Percentiles rank a stretch among this genome's conserved stretches.
phyloP scores from a whole-genome alignment of 2,797 vertebrate genomes.

The Spinus olivaceus region DNA sequence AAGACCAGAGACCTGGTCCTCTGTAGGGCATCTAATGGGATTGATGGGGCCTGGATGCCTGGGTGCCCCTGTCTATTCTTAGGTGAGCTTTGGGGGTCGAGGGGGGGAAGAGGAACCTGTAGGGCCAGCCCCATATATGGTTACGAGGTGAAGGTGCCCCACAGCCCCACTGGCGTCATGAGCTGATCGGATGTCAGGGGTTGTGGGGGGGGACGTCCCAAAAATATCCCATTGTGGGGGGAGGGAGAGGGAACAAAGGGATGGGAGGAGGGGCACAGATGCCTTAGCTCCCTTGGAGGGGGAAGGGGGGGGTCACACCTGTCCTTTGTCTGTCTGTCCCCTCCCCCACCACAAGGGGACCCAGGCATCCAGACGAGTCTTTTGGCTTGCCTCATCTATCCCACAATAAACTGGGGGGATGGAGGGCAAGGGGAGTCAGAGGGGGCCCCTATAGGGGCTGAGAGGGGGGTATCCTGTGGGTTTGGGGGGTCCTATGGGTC shows the following conservation, averaged over 20 bases:
- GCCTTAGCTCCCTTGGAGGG: not conserved
- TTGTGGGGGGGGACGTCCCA: not conserved
- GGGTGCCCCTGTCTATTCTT: not conserved
- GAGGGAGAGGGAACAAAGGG: not conserved
- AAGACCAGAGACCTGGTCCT: not conserved
- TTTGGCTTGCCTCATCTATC: not conserved
- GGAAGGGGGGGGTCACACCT: not conserved
- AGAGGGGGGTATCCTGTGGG: not conserved
- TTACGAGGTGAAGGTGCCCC: not conserved
- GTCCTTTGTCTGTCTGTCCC: constrained; percentile 10
- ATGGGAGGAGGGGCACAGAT: not conserved
- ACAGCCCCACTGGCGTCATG: not conserved
- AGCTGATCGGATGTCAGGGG: not conserved
- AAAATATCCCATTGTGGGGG: not conserved
- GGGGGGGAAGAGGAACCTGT: not conserved
- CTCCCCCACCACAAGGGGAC: not conserved
- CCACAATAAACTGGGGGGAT: not conserved
- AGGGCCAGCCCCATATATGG: not conserved
- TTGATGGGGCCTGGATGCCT: not conserved
- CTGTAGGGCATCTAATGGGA: not conserved
- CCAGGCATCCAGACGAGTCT: not conserved
- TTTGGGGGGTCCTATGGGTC: not conserved
- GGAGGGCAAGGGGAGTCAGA: not conserved
- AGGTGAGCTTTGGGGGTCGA: not conserved
- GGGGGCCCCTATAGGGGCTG: not conserved